phyloP scores from a whole-genome alignment of 2,888 invertebrate genomes.

The Lasiommata megera region DNA sequence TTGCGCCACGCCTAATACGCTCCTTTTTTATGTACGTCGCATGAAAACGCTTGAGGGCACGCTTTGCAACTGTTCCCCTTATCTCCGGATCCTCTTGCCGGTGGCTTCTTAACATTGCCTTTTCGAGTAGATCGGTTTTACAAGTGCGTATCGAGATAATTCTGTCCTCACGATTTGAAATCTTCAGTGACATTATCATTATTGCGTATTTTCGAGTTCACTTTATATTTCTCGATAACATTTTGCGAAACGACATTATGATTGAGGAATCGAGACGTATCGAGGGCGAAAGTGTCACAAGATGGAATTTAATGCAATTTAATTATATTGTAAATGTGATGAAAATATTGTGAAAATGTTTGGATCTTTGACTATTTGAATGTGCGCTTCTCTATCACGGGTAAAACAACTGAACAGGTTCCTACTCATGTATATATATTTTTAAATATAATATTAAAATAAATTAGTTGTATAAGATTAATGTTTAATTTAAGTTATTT shows the following conservation, averaged over 20 bases:
- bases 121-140: slow-evolving; percentile 16
- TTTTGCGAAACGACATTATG: neutral
- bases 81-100: slow-evolving; percentile 21
- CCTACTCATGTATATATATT: no score
- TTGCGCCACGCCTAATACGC: neutral
- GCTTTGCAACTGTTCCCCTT: slow-evolving; percentile 15
- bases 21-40: slow-evolving; percentile 11
- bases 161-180: slow-evolving; percentile 11
- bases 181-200: slow-evolving; percentile 21
- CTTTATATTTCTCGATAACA: slow-evolving; percentile 9
- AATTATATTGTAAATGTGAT: no score
- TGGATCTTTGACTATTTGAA: no score
- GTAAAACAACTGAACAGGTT: neutral
- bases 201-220: slow-evolving; percentile 19
- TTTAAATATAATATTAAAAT: no score
- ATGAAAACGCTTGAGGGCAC: slow-evolving; percentile 11
- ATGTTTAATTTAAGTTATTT: no score
- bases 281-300: neutral
- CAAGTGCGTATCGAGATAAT: slow-evolving; percentile 17
- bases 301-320: no score
- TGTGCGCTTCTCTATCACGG: neutral
- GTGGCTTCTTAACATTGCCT: slow-evolving; percentile 33
- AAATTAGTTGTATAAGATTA: no score
- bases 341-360: no score
- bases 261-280: neutral